These are phyloP conservation scores for Cossypha heuglini DNA, from an alignment of 2,797 vertebrate species.

Conservation along the genomic window DNA sequence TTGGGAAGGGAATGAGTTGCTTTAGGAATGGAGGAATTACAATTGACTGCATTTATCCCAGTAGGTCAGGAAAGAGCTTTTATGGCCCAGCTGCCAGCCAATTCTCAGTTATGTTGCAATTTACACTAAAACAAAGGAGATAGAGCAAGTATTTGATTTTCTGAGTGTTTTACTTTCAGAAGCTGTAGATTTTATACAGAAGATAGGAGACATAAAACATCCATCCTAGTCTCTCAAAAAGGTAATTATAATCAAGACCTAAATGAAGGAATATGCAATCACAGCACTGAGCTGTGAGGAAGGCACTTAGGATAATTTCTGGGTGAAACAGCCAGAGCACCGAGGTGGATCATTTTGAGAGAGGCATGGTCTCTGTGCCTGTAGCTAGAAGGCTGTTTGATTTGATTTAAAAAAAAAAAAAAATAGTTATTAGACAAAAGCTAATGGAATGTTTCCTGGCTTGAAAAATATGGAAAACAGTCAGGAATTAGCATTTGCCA, in stretches of 20 bases:
- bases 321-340: neutral
- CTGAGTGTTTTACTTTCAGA: neutral
- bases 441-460: neutral
- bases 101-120: neutral
- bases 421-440: neutral
- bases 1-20: neutral
- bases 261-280: neutral
- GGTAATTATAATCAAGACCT: neutral
- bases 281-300: neutral
- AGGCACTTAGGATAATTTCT: neutral
- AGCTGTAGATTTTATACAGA: neutral
- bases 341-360: rapidly evolving
- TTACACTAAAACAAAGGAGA: neutral
- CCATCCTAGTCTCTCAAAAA: neutral
- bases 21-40: neutral
- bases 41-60: neutral
- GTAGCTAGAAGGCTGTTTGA: neutral
- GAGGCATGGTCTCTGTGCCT: neutral
- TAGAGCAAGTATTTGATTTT: neutral
- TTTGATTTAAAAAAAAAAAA: neutral
- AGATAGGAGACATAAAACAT: neutral
- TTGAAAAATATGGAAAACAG: neutral
- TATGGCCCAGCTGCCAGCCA: neutral
- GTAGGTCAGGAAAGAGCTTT: neutral
- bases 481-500: neutral